These are phyloP conservation scores for Oscheius onirici DNA, from an alignment of 2,888 invertebrate genomes.

Conservation along the genomic window DNA sequence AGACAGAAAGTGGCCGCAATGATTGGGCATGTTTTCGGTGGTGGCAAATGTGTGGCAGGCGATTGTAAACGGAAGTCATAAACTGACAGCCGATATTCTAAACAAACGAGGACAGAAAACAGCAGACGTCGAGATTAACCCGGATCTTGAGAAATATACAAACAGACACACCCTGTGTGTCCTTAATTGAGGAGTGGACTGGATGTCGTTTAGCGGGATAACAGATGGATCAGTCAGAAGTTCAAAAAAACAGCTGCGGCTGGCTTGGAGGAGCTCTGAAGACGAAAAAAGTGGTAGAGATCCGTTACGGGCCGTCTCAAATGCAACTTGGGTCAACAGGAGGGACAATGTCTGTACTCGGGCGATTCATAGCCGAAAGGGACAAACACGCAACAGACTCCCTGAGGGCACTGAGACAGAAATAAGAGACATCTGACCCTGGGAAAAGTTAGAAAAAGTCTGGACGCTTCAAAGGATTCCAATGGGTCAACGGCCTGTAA, in stretches of 20 bases:
- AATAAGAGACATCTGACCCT: conserved; percentile 28
- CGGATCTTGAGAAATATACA: not conserved
- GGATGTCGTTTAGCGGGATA: too few species aligned
- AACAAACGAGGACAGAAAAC: not conserved
- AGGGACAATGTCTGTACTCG: conserved; percentile 25
- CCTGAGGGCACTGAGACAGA: conserved; percentile 28
- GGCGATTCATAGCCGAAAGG: conserved; percentile 26
- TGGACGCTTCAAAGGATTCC: not conserved
- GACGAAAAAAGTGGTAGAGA: conserved; percentile 22
- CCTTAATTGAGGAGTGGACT: too few species aligned
- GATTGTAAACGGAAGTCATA: not conserved
- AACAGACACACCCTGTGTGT: not conserved
- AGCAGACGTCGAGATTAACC: not conserved
- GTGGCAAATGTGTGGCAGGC: not conserved
- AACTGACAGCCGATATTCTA: too few species aligned
- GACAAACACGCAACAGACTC: conserved; percentile 29
- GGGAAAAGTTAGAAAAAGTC: not conserved
- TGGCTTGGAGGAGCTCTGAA: not conserved
- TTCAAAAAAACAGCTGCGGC: not conserved
- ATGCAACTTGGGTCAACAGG: conserved; percentile 37
- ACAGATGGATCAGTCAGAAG: not conserved
- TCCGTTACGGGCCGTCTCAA: conserved; percentile 25
- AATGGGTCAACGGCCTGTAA: not conserved
- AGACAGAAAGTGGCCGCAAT: too few species aligned
- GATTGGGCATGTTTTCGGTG: not conserved